Evolutionary conservation across 2,888 invertebrate species (phyloP).

Genomic region (Idaea aversata): DNA sequence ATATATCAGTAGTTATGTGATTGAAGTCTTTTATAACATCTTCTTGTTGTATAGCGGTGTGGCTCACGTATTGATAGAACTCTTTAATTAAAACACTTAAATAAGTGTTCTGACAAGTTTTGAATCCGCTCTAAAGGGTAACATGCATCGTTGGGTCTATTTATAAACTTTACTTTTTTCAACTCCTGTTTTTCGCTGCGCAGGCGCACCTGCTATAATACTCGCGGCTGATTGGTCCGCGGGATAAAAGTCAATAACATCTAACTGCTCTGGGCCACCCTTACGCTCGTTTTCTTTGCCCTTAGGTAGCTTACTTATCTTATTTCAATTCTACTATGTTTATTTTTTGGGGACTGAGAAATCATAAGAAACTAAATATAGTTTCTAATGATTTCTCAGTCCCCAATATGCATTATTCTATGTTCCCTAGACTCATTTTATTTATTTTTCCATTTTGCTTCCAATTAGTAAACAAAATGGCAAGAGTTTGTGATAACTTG

Average conservation of each 20-base stretch:
- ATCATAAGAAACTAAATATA: neutral
- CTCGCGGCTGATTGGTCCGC: constrained; percentile 57
- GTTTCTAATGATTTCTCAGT: neutral
- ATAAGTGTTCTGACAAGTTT: constrained; percentile 31
- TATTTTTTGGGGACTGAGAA: neutral
- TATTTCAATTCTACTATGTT: neutral
- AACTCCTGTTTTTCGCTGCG: constrained; percentile 52
- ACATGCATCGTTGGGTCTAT: constrained; percentile 67
- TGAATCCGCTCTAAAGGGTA: constrained; percentile 57
- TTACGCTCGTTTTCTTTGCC: constrained; percentile 54
- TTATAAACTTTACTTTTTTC: constrained; percentile 65
- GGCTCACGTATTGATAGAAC: neutral
- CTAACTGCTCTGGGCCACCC: constrained; percentile 58
- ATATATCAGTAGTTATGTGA: too few relatives aligned
- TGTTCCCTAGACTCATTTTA: too few relatives aligned
- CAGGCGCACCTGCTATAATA: constrained; percentile 58
- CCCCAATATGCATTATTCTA: neutral
- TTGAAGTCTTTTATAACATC: too few relatives aligned
- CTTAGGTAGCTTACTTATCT: constrained; percentile 23
- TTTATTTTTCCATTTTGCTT: too few relatives aligned
- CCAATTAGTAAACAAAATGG: too few relatives aligned
- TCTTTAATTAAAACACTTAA: neutral
- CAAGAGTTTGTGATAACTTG: too few relatives aligned
- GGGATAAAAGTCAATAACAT: constrained; percentile 67
- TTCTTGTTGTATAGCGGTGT: too few relatives aligned